phyloP scores from a whole-genome alignment of 2,888 invertebrate genomes.

The Cecidostiba fungosa region DNA sequence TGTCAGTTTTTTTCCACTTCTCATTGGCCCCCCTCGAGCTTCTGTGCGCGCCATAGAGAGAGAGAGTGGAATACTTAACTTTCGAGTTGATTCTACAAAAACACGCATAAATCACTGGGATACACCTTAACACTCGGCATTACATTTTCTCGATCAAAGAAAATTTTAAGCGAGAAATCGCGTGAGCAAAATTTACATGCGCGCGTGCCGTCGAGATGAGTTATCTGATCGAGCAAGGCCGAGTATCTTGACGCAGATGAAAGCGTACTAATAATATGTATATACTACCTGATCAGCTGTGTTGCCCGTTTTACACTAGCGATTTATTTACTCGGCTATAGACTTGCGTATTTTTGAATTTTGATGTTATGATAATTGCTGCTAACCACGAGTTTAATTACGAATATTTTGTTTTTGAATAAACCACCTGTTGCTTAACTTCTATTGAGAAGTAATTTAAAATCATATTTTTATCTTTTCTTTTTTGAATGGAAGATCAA shows the following conservation, averaged over 20 bases:
- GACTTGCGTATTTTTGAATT: neutral
- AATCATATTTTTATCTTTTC: neutral
- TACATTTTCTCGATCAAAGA: neutral
- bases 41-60: neutral
- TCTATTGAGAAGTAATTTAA: neutral
- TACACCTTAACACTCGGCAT: too few relatives aligned
- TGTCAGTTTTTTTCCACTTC: slow-evolving; percentile 34
- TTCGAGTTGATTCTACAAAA: neutral
- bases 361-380: too few relatives aligned
- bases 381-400: too few relatives aligned
- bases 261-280: neutral
- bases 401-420: neutral
- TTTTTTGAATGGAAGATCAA: neutral
- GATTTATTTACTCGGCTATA: neutral
- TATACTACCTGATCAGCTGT: slow-evolving; percentile 29
- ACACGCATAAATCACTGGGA: neutral
- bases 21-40: slow-evolving; percentile 1
- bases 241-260: neutral
- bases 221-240: slow-evolving; percentile 26
- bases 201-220: slow-evolving; percentile 4
- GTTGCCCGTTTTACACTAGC: slow-evolving; percentile 12
- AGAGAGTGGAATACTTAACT: neutral
- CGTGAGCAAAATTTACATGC: neutral
- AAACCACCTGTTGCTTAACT: too few relatives aligned
- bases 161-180: neutral